phyloP scores from a whole-genome alignment of 2,113 vertebrate species.

The Morone chrysops region DNA sequence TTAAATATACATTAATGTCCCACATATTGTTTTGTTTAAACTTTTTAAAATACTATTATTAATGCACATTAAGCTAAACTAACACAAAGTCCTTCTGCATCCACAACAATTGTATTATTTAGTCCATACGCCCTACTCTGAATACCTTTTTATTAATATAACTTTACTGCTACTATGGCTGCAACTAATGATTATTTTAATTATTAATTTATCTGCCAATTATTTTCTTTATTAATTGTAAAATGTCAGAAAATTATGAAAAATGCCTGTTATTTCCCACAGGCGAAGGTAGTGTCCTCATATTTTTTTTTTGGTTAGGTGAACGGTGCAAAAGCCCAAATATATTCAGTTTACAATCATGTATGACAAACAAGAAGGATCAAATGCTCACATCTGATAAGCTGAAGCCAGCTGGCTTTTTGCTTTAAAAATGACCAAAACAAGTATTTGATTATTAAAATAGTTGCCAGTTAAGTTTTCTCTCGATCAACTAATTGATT shows the following conservation, averaged over 20 bases:
- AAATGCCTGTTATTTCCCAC: background rate
- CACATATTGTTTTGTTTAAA: slow-evolving; percentile 16
- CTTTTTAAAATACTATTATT: slow-evolving; percentile 9
- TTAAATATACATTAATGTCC: slow-evolving; percentile 11
- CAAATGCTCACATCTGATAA: background rate
- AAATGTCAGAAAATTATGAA: background rate
- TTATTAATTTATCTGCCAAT: background rate
- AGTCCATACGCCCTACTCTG: background rate
- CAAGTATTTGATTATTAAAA: background rate
- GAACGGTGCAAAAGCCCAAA: background rate
- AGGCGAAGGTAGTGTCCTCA: background rate
- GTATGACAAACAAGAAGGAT: background rate
- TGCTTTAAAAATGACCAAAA: no score
- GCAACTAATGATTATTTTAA: background rate
- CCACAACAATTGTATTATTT: background rate
- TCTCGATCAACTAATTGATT: background rate
- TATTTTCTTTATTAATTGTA: background rate
- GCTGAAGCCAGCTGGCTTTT: background rate
- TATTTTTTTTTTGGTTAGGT: background rate
- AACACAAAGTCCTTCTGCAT: background rate
- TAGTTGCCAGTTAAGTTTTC: no score
- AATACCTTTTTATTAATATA: background rate
- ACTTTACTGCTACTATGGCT: background rate
- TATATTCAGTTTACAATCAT: background rate
- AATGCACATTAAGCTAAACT: slow-evolving; percentile 12